Base-by-base conservation (phyloP, 1,140 invertebrate species). In the Grapholita molesta region DNA sequence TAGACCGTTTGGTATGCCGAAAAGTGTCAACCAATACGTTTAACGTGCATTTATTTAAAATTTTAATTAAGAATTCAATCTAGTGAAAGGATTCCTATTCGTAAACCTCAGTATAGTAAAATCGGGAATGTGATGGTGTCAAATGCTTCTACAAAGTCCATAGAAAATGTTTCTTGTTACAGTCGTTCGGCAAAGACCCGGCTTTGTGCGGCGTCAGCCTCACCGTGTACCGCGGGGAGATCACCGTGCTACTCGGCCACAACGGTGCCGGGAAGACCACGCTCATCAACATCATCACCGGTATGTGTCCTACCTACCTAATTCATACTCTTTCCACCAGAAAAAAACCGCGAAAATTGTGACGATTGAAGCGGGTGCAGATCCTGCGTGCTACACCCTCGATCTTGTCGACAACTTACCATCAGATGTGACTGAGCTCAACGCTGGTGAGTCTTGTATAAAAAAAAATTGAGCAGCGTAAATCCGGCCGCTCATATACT, bases 241-340 rank as follows among this genome's bases (percentile, higher is more conserved):
- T 95, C 2, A 95, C 94, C 0, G 93, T 96, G 32, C 85, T 98
- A 12, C 86, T 98, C n/a, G 97, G 97, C 0, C 97, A 96, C 78
- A 97, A 95, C 71, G 94, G 94, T 8, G 94, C 94, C 2, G 94
- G 94, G 12, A 95, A 95, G 82, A 96, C 96, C 0, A 96, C 96
- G 64, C 94, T 95, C 74, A 95, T 98, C 95, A 94, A 94, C 1
- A 97, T 97, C 92, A 90, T 97, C 2, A 97, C 96, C 67, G 96
- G 95, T 93, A 83, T 70, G 68, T 67, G 12, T 66, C 64, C n/a
- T 38, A 38, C n/a, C 4, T n/a, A 8, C 6, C 33, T 11, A 35
- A 12, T 35, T 35, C 33, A 6, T 32, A 32, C 7, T 6, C 9
- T 32, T 8, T n/a, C n/a, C n/a, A n/a, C n/a, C n/a, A n/a, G n/a